phyloP scores from a whole-genome alignment of 2,888 invertebrate genomes.

The Heteropelma amictum region DNA sequence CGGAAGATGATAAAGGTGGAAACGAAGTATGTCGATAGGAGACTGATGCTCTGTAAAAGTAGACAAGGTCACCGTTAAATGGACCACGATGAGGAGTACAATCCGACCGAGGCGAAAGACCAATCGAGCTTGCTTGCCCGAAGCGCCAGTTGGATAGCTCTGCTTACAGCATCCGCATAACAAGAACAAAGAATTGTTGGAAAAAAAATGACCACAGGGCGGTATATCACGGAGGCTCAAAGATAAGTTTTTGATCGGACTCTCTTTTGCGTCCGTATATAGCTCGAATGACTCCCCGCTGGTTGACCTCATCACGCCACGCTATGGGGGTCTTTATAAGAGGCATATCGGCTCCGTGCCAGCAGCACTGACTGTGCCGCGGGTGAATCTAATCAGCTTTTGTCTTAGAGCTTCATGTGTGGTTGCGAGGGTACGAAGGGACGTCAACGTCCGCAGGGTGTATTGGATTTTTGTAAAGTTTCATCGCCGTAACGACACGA shows the following conservation, averaged over 20 bases:
- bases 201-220: conserved; percentile 25
- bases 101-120: conserved; percentile 18
- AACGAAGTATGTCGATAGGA: neutral
- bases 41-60: neutral
- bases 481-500: neutral
- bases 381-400: conserved; percentile 74
- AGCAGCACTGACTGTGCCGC: conserved; percentile 32
- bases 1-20: neutral
- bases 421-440: too few relatives aligned
- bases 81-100: neutral
- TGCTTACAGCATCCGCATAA: neutral
- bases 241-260: conserved; percentile 74
- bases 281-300: conserved; percentile 72
- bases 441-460: too few relatives aligned
- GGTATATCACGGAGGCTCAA: conserved; percentile 70
- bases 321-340: conserved; percentile 76
- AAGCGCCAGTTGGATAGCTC: conserved; percentile 11
- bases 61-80: neutral
- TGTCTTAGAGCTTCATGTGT: conserved; percentile 64
- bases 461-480: too few relatives aligned
- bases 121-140: conserved; percentile 56
- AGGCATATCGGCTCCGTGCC: conserved; percentile 63
- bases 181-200: conserved; percentile 12
- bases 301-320: conserved; percentile 76
- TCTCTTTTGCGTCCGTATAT: conserved; percentile 42